Evolutionary conservation across 2,888 invertebrate species (phyloP).

Genomic region (Cistogaster globosa): DNA sequence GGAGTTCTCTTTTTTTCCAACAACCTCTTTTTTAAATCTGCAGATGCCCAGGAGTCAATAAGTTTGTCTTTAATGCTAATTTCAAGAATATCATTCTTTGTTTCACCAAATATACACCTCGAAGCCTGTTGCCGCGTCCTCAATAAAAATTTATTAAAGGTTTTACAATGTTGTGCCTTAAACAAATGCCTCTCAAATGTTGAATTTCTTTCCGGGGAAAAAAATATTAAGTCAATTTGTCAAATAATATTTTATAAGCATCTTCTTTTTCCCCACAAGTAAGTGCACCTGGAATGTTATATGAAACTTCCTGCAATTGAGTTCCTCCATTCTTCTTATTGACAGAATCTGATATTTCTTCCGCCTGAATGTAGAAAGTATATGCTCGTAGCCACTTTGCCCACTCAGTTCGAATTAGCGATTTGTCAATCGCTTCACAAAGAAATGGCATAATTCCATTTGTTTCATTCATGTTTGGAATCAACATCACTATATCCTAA

Average conservation of each 20-base stretch:
- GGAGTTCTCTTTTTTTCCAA: not conserved
- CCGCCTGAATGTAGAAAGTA: conserved; percentile 6
- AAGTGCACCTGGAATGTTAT: conserved; percentile 3
- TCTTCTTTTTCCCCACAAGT: conserved; percentile 7
- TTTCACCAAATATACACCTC: conserved; percentile 1
- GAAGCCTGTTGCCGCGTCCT: conserved; percentile 8
- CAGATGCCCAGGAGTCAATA: conserved; percentile 4
- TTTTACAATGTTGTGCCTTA: not conserved
- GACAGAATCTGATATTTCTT: conserved; percentile 1
- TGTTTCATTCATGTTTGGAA: conserved; percentile 18
- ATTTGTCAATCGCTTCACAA: conserved; percentile 10
- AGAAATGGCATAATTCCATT: conserved; percentile 8
- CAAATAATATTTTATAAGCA: not conserved
- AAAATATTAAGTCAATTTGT: not conserved
- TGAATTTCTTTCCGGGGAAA: not conserved
- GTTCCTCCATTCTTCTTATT: not conserved
- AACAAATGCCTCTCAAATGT: too few species aligned
- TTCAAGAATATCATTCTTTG: not conserved
- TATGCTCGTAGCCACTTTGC: not conserved
- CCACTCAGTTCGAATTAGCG: conserved; percentile 7
- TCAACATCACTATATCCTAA: conserved; percentile 18
- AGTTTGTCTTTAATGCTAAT: not conserved
- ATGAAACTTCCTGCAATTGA: not conserved
- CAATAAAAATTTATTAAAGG: not conserved
- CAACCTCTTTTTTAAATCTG: conserved; percentile 17